Percentiles rank a stretch among this genome's conserved stretches.
These are phyloP conservation scores for Paralvinella palmiformis DNA, from an alignment of 1,140 invertebrate genomes.

Conservation along the genomic window DNA sequence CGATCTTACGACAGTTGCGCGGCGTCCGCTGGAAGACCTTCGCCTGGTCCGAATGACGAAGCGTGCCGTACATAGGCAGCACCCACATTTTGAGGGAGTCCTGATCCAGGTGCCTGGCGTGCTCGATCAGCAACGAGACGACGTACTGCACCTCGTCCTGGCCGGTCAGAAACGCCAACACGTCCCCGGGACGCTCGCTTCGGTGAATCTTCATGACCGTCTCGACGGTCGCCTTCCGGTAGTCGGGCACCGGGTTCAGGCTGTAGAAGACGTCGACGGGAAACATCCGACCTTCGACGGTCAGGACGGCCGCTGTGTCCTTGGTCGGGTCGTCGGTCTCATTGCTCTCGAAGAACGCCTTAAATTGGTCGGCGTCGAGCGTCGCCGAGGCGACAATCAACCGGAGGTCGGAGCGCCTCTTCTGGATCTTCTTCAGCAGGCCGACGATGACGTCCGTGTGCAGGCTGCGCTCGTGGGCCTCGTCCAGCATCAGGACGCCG, in stretches of 20 bases:
- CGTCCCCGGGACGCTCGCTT: conserved; percentile 64
- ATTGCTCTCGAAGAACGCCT: conserved; percentile 55
- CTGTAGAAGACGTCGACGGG: conserved; percentile 83
- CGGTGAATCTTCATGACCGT: conserved; percentile 85
- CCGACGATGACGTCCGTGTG: conserved; percentile 92
- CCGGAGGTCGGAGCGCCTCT: conserved; percentile 73
- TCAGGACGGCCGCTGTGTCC: conserved; percentile 75
- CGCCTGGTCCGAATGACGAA: conserved; percentile 71
- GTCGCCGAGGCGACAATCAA: conserved; percentile 92
- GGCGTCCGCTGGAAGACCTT: conserved; percentile 78
- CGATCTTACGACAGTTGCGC: conserved; percentile 74
- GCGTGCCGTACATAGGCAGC: conserved; percentile 87
- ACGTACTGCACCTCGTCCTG: conserved; percentile 45
- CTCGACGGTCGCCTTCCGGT: conserved; percentile 79
- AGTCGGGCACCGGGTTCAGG: conserved; percentile 76
- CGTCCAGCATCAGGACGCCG: conserved; percentile 85
- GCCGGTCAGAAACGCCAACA: conserved; percentile 90
- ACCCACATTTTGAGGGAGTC: conserved; percentile 61
- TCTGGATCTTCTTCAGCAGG: conserved; percentile 78
- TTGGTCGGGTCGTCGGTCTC: conserved; percentile 46
- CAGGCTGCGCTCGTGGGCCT: conserved; percentile 90
- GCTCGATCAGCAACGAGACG: conserved; percentile 39
- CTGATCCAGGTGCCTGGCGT: conserved; percentile 33
- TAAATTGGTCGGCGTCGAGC: conserved; percentile 74
- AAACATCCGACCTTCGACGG: conserved; percentile 81